These are phyloP conservation scores for Cepphus grylle DNA, from an alignment of 2,113 vertebrate genomes.

Conservation along the genomic window DNA sequence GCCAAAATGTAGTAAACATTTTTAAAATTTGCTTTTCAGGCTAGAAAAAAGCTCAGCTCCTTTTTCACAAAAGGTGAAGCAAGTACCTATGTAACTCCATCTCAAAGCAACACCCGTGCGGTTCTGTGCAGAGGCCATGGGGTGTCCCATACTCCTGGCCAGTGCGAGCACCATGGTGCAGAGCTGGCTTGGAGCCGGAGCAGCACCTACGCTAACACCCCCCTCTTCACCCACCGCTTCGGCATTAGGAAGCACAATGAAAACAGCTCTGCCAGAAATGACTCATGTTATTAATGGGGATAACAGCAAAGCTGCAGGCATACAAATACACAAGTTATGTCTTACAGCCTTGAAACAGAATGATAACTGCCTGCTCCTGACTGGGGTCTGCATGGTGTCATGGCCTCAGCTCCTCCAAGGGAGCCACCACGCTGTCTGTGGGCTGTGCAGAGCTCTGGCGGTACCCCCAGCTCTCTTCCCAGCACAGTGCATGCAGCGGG, in stretches of 20 bases:
- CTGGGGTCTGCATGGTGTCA: neutral
- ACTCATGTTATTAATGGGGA: neutral
- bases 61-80: neutral
- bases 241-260: neutral
- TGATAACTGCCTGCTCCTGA: neutral
- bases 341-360: neutral
- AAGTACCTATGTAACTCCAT: neutral
- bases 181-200: neutral
- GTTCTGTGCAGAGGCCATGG: neutral
- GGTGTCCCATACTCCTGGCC: fast-evolving
- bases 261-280: neutral
- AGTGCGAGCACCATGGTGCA: neutral
- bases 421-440: fast-evolving
- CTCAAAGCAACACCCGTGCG: neutral
- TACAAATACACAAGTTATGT: neutral
- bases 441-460: neutral
- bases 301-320: neutral
- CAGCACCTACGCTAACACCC: neutral
- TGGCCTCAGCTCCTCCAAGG: neutral
- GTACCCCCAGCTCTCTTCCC: neutral
- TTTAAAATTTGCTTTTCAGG: neutral
- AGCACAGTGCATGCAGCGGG: neutral
- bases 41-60: neutral
- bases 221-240: neutral
- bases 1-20: neutral